Evolutionary conservation across 2,888 invertebrate species (phyloP), one percentile per base, ranked within the genome.

Genomic region (Parnassius smintheus): DNA sequence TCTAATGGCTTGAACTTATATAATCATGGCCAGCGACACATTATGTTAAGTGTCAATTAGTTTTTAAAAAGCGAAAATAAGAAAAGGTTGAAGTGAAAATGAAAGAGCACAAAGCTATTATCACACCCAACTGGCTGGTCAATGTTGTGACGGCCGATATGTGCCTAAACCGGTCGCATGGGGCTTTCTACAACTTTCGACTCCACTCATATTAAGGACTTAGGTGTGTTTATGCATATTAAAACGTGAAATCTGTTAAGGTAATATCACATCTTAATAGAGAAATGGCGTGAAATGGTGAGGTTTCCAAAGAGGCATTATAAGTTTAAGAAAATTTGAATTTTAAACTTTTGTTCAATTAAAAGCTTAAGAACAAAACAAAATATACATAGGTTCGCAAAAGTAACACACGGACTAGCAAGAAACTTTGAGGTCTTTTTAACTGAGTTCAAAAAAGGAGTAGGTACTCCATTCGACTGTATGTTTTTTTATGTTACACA

Each of bases 141-240:
- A 12, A 35, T 35, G 35, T 35, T 35, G 35, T 7, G 35, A 35
- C 35, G 7, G 4, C 55, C 13, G 22, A 52, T 10, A 49, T 56
- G 13, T 9, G 49, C 25, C 45, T 18, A 42, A 57, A 64, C 64
- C 64, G 60, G 64, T 60, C 56, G 48, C 11, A 45, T 53, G 53
- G 25, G 18, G 11, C 64, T 64, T 48, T 64, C 59, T 64, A 56
- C 56, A 48, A 57, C 64, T 60, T 64, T 64, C 62, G 57, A 49
- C 53, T 48, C 46, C 41, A 63, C 58, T 42, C 55, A 12, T 2
- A 7, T 49, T 25, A 22, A 53, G 18, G 49, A 56, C 60, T 42
- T 54, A 42, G 4, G 9, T 49, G 35, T 63, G 44, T 52, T 56
- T 64, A 59, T 56, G 51, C 41, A 64, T 53, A 48, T 53, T 55